Percentiles rank a stretch among this genome's conserved stretches.
These are phyloP conservation scores for Labeo rohita DNA, from an alignment of 2,113 vertebrate genomes.

Conservation along the genomic window DNA sequence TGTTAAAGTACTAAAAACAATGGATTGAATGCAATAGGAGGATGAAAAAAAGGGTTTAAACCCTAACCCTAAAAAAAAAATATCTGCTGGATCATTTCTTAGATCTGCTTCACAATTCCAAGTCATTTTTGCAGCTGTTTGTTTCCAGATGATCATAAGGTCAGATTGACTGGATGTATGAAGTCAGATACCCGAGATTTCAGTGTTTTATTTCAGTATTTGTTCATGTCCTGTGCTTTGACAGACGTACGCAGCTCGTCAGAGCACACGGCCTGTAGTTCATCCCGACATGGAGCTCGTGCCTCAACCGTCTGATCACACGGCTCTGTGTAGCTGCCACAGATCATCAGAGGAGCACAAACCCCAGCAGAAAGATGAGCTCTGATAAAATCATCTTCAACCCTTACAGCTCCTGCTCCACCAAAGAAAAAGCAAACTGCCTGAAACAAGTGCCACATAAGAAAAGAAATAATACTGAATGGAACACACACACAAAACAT, in stretches of 20 bases:
- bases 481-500: background rate
- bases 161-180: too few relatives aligned
- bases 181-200: too few relatives aligned
- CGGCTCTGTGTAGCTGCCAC: conserved; percentile 77
- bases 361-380: conserved; percentile 62
- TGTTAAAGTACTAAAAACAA: too few relatives aligned
- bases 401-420: background rate
- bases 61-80: too few relatives aligned
- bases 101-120: too few relatives aligned
- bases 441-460: background rate
- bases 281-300: conserved; percentile 88
- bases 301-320: conserved; percentile 80
- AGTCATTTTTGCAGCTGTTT: too few relatives aligned
- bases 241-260: conserved; percentile 82
- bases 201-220: too few relatives aligned
- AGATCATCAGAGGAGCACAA: conserved; percentile 51
- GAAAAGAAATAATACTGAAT: background rate
- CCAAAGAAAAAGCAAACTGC: background rate
- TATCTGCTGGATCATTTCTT: too few relatives aligned
- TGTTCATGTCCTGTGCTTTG: conserved; percentile 31
- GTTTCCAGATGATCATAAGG: too few relatives aligned
- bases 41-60: too few relatives aligned
- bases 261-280: conserved; percentile 76
- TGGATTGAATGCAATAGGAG: too few relatives aligned
- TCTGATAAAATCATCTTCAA: conserved; percentile 59